Evolutionary conservation across 2,797 vertebrate genomes (phyloP).

Genomic region (Neomorphus geoffroyi): DNA sequence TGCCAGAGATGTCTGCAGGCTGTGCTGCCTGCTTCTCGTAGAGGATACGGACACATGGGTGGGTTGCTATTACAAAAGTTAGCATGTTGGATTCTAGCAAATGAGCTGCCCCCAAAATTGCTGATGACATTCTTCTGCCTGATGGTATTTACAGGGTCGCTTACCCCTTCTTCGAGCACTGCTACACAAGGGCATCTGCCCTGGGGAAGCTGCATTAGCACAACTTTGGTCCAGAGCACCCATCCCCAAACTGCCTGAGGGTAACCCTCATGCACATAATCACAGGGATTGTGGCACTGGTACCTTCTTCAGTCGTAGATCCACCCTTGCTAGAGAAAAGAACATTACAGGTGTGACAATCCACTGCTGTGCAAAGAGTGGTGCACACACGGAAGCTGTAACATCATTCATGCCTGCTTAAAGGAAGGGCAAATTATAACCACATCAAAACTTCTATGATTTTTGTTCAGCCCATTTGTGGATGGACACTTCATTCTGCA

Average conservation of each 20-base stretch:
- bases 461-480: rapidly evolving
- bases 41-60: rapidly evolving
- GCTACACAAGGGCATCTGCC: background rate
- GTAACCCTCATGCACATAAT: background rate
- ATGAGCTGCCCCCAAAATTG: background rate
- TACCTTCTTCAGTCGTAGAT: background rate
- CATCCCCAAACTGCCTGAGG: background rate
- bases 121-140: background rate
- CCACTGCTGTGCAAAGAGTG: rapidly evolving
- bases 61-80: background rate
- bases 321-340: background rate
- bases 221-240: background rate
- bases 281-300: background rate
- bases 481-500: background rate
- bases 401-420: background rate
- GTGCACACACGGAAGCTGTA: rapidly evolving
- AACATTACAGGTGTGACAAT: rapidly evolving
- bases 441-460: background rate
- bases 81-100: background rate
- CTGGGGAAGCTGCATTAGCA: background rate
- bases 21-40: background rate
- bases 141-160: rapidly evolving
- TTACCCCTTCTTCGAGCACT: background rate
- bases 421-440: background rate
- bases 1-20: background rate